Evolutionary conservation across 2,797 vertebrate genomes (phyloP).

Genomic region (Naso thynnoides): DNA sequence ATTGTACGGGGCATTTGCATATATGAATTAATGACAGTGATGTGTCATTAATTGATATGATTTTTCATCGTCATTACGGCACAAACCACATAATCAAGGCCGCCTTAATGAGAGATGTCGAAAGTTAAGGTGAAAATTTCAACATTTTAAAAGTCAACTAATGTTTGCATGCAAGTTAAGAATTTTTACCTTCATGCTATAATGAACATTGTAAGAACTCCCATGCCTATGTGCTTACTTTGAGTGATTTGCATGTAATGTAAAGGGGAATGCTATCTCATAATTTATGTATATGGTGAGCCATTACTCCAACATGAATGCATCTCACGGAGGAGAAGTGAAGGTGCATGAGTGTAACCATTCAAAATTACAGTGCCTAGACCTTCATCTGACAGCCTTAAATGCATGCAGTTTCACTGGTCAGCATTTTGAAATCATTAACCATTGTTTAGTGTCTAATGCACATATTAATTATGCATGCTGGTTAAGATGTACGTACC

Average conservation of each 20-base stretch:
- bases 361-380: constrained; percentile 58
- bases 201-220: constrained; percentile 22
- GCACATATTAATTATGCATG: constrained; percentile 74
- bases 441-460: constrained; percentile 73
- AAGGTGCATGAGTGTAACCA: constrained; percentile 56
- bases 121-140: constrained; percentile 52
- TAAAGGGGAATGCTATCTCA: constrained; percentile 55
- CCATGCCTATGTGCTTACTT: background rate
- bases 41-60: constrained; percentile 86
- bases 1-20: constrained; percentile 83
- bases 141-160: constrained; percentile 17
- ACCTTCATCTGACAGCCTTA: constrained; percentile 67
- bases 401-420: constrained; percentile 65
- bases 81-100: constrained; percentile 58
- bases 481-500: constrained; percentile 48
- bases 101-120: constrained; percentile 56
- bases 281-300: constrained; percentile 71
- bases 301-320: constrained; percentile 69
- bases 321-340: constrained; percentile 46
- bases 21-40: constrained; percentile 83
- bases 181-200: constrained; percentile 13
- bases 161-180: constrained; percentile 16
- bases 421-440: constrained; percentile 79
- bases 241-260: constrained; percentile 55
- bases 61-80: constrained; percentile 77